phyloP scores from a whole-genome alignment of 1,140 invertebrate genomes.

The Nebria ingens region DNA sequence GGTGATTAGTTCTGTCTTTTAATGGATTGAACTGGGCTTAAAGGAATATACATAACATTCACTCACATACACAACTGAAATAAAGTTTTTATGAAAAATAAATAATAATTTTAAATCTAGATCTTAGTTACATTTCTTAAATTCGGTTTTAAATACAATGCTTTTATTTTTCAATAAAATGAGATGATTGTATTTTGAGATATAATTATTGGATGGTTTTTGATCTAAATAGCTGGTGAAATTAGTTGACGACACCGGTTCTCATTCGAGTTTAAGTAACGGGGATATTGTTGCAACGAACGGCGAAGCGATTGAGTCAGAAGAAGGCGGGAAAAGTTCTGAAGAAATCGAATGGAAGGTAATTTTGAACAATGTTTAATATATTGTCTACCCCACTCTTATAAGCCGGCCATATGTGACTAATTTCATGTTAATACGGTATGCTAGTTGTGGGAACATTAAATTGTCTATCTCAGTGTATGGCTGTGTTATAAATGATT shows the following conservation, averaged over 20 bases:
- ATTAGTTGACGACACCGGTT: conserved; percentile 43
- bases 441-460: conserved; percentile 15
- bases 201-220: too few relatives aligned
- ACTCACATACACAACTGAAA: background rate
- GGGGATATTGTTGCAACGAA: conserved; percentile 24
- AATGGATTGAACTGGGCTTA: background rate
- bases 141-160: background rate
- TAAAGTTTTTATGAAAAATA: background rate
- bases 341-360: conserved; percentile 67
- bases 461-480: conserved; percentile 16
- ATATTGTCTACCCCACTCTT: background rate
- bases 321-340: too few relatives aligned
- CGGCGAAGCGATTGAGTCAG: conserved; percentile 39
- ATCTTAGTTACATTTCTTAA: background rate
- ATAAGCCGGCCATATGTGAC: conserved; percentile 15
- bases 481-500: conserved; percentile 1
- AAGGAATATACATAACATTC: background rate
- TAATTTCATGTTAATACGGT: conserved; percentile 8
- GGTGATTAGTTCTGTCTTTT: background rate
- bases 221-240: conserved; percentile 62
- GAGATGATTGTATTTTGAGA: too few relatives aligned
- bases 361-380: conserved; percentile 18
- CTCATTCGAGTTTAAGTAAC: background rate
- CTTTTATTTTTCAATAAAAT: too few relatives aligned
- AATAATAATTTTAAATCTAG: background rate